Evolutionary conservation across 1,140 invertebrate genomes (phyloP), one percentile per base, ranked within the genome.

Genomic region (Druon quercuslanigerum): DNA sequence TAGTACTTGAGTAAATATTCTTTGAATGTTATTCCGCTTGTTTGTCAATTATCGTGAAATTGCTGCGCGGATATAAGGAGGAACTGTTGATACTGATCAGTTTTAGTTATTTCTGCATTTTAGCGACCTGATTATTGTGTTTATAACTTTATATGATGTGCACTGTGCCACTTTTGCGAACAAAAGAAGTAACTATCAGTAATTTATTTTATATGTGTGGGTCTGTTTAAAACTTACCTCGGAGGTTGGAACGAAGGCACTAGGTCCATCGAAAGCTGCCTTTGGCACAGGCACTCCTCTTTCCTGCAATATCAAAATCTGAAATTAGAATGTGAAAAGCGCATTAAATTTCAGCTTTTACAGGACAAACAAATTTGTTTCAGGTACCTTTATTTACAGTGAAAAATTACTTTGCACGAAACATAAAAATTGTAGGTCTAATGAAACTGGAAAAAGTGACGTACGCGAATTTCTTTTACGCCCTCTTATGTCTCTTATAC

Each of bases 231-330:
- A 73, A 92, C 93, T 93, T 87, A 93, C 93, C 92, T 93, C 92
- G 16, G 91, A 88, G 17, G 90, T 87, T 66, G 92, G 92, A 71
- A 93, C 92, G 87, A 92, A 93, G 79, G 89, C 91, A 86, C 92
- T 93, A 16, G 93, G 93, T 87, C 93, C 93, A 80, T 91, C 89
- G 80, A 92, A 92, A 72, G 91, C 89, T 75, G 92, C 89, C 77
- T 91, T 89, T 51, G 93, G 93, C 77, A 93, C 90, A 80, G 92
- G 91, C 78, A 93, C 87, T 84, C 92, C 93, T 84, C 92, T 90
- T 77, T 92, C 92, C 93, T 93, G 88, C 6, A 46, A 46, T 11
- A 46, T 46, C 7, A 46, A 46, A 46, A 46, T 46, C 40, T 46
- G 1, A 46, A 46, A 46, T 11, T 9, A 46, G 9, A 33, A 33